Evolutionary conservation across 2,888 invertebrate genomes (phyloP), one percentile per base, ranked within the genome.

Genomic region (Melikaiella ostensackeni): DNA sequence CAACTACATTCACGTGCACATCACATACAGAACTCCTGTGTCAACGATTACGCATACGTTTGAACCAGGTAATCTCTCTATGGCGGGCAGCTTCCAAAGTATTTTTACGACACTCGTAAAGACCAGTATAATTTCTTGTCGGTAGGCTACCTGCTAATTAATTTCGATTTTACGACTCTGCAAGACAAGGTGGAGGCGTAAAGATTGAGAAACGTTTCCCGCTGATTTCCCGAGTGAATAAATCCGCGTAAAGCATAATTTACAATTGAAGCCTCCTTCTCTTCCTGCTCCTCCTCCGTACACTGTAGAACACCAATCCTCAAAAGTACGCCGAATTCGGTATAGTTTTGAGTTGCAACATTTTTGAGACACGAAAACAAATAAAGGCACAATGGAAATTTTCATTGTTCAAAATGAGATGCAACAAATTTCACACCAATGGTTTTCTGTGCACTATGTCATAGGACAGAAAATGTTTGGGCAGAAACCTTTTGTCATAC

Each of bases 21-120:
- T 24, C 46, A 38, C 7, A 27, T 66, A n/a, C n/a, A n/a, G n/a
- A n/a, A 21, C 24, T 57, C 19, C 6, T 42, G 27, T 66, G 66
- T 66, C 66, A 66, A 66, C 46, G 13, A 42, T 66, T 46, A 46
- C 66, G 46, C 66, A 46, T 50, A 66, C n/a, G 19, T 46, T 30
- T 27, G 19, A 66, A 66, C 46, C 27, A 57, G n/a, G 30, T 66
- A 66, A 46, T 66, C 27, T 70, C 7, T 24, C 1, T 50, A 50
- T 38, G 27, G 27, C 66, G 66, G 27, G 66, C 24, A 42, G 64
- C 66, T 66, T 66, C 46, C 46, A 42, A 46, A 66, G 70, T 30
- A 16, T 50, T 70, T 64, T 70, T 70, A 70, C 30, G 50, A 70
- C 16, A 13, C 70, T 50, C 70, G 11, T 70, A 70, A 70, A 70